Base-by-base conservation (phyloP, 2,888 invertebrate species). In the Mactromeris polynyma region DNA sequence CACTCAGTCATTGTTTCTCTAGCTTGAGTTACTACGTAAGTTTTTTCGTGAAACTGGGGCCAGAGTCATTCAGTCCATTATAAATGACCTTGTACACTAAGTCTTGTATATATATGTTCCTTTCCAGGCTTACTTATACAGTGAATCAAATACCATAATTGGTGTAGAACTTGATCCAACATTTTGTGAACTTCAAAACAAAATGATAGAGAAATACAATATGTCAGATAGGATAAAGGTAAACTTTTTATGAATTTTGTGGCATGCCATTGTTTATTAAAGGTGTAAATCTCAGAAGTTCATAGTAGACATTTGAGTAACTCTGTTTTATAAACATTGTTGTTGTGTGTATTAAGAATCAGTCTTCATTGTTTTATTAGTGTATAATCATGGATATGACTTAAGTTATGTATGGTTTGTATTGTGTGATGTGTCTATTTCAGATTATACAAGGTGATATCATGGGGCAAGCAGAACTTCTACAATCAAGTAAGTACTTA, bases 111-210 rank as follows among this genome's bases (percentile, higher is more conserved):
- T 42, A 1, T 33, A 46, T 40, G 79, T 82, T 81, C 54, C 91
- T 86, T 97, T 97, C 85, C 96, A 98, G 98, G 98, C 98, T 81
- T 97, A 97, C 94, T 96, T 97, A 93, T 97, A 97, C 85, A 97
- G 98, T 58, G 97, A 97, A 95, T 97, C 97, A 64, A 95, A 96
- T 19, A 97, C 96, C 92, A 97, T 98, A 81, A 96, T 98, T 90
- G 98, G 98, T 14, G 97, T 98, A 58, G 98, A 98, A 97, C 97
- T 98, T 96, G 98, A 98, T 94, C 96, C 97, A 91, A 98, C 98
- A 85, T 97, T 97, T 87, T 98, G 98, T 96, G 96, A 97, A 79
- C 95, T 98, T 11, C 98, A 98, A 96, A 97, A 97, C 81, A 97
- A 97, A 79, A 97, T 98, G 6, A 96, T 98, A 51, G 95, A 96